Evolutionary conservation across 2,797 vertebrate species (phyloP).

Genomic region (Sebastiscus albofasciatus): DNA sequence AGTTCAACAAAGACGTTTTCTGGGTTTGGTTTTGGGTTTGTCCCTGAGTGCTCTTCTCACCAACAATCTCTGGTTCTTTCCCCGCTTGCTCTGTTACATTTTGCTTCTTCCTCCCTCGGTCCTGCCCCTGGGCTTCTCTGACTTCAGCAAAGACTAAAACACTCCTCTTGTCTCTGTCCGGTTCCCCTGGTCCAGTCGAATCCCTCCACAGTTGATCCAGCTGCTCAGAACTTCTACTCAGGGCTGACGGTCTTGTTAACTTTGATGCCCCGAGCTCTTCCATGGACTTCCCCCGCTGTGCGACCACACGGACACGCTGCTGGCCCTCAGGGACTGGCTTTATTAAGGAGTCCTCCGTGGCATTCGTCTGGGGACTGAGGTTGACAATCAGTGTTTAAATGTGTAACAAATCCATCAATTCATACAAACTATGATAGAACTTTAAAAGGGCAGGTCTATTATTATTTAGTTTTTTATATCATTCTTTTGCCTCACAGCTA

Average conservation of each 20-base stretch:
- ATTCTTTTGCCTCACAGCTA: no score
- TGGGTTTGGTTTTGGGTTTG: conserved; percentile 51
- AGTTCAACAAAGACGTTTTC: conserved; percentile 49
- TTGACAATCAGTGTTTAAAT: conserved; percentile 24
- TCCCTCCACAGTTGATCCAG: conserved; percentile 69
- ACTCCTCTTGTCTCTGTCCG: conserved; percentile 44
- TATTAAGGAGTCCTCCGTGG: conserved; percentile 7
- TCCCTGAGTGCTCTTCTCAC: conserved; percentile 56
- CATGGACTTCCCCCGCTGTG: conserved; percentile 84
- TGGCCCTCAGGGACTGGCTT: conserved; percentile 47
- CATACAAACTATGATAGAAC: neutral
- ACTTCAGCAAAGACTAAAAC: conserved; percentile 40
- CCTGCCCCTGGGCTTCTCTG: conserved; percentile 36
- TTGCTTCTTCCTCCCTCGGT: conserved; percentile 23
- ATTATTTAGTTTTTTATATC: no score
- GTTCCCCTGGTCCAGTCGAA: conserved; percentile 7
- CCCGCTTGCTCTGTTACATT: neutral
- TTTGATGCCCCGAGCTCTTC: conserved; percentile 79
- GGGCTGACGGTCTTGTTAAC: conserved; percentile 47
- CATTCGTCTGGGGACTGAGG: conserved; percentile 65
- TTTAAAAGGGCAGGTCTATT: neutral
- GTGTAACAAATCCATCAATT: neutral
- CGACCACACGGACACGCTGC: conserved; percentile 60
- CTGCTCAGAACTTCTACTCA: conserved; percentile 86
- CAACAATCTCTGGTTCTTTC: conserved; percentile 38